phyloP scores from a whole-genome alignment of 2,113 vertebrate genomes.

The Anolis sagrei region DNA sequence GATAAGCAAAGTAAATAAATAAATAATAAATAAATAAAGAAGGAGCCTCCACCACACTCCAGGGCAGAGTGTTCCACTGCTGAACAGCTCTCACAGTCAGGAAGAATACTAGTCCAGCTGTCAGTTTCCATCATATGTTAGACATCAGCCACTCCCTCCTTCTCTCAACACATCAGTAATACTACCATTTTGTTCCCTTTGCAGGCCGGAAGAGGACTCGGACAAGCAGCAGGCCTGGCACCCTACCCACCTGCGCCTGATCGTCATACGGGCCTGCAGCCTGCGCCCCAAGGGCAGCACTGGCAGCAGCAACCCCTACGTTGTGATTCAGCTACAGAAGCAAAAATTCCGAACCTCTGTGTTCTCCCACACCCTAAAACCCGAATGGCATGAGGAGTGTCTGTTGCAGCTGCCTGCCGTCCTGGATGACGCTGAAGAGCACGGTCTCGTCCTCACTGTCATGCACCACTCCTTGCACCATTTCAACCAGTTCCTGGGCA shows the following conservation, averaged over 20 bases:
- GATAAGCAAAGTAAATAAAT: no score
- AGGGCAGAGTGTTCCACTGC: no score
- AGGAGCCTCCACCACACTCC: no score
- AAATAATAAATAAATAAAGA: no score
- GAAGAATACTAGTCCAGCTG: not conserved
- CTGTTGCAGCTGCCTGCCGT: not conserved
- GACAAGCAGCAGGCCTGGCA: conserved; percentile 28
- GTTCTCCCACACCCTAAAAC: conserved; percentile 11
- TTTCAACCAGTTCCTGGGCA: not conserved
- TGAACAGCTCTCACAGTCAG: no score
- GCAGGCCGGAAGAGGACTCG: not conserved
- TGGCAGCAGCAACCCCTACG: conserved; percentile 31
- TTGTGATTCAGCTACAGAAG: conserved; percentile 45
- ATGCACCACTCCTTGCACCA: not conserved
- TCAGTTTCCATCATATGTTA: not conserved
- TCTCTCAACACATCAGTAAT: not conserved
- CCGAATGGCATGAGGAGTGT: conserved; percentile 50
- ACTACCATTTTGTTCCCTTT: not conserved
- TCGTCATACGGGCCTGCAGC: conserved; percentile 27
- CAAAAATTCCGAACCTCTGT: conserved; percentile 45
- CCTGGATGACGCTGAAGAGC: conserved; percentile 40
- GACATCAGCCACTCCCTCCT: not conserved
- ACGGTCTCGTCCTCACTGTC: not conserved
- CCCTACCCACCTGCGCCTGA: conserved; percentile 43
- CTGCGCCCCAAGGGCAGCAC: conserved; percentile 30